Percentiles rank a stretch among this genome's conserved stretches.
These are phyloP conservation scores for Macropus fuliginosus DNA, from an alignment of 2,797 vertebrate genomes.

Conservation along the genomic window DNA sequence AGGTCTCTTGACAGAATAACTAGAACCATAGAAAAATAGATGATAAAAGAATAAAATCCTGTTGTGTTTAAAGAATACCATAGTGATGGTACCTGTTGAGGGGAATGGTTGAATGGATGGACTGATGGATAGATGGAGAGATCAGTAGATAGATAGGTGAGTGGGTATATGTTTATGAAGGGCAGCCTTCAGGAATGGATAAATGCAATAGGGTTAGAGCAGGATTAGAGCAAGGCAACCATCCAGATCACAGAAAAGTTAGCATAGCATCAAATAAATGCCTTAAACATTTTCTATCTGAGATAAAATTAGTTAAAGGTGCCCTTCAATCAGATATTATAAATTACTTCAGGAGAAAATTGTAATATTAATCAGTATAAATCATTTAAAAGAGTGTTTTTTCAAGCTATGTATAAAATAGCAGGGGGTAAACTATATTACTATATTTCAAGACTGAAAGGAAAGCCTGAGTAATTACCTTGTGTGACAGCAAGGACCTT, in stretches of 20 bases:
- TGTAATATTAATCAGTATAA: constrained; percentile 65
- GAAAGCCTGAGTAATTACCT: constrained; percentile 23
- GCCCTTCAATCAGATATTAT: constrained; percentile 38
- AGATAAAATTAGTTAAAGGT: constrained; percentile 1
- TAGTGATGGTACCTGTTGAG: background rate
- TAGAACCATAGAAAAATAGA: background rate
- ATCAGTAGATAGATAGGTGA: background rate
- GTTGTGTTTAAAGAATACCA: background rate
- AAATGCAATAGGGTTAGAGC: background rate
- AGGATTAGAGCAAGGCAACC: background rate
- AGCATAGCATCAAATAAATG: background rate
- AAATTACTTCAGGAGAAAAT: constrained; percentile 56
- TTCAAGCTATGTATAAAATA: constrained; percentile 58
- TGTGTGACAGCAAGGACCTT: too few species aligned
- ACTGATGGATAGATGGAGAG: background rate
- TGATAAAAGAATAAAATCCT: background rate
- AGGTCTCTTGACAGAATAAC: background rate
- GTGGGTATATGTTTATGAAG: background rate
- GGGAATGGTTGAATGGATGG: background rate
- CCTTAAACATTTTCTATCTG: background rate
- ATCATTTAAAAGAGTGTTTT: constrained; percentile 68
- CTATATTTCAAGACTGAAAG: constrained; percentile 56
- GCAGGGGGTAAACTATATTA: constrained; percentile 42
- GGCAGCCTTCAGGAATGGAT: background rate
- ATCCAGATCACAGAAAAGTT: background rate